These are phyloP conservation scores for Tenualosa ilisha DNA, from an alignment of 2,797 vertebrate genomes.

Conservation along the genomic window DNA sequence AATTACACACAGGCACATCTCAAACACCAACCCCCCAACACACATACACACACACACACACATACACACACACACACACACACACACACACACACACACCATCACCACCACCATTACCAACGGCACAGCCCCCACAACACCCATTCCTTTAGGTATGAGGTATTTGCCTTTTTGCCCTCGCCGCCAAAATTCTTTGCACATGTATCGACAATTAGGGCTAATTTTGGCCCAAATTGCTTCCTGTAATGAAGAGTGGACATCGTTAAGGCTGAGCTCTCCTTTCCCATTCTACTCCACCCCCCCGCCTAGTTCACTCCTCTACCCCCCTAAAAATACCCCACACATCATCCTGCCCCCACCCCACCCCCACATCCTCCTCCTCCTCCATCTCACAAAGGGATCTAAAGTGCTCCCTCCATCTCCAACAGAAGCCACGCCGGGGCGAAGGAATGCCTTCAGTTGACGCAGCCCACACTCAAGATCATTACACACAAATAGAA, in stretches of 20 bases:
- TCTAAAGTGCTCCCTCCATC: conserved; percentile 73
- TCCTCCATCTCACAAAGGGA: conserved; percentile 60
- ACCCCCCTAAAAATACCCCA: conserved; percentile 5
- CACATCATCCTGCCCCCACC: conserved; percentile 22
- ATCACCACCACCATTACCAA: not conserved
- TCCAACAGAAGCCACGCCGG: conserved; percentile 58
- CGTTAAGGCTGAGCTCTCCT: conserved; percentile 69
- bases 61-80: no score
- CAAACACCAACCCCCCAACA: not conserved
- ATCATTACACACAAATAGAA: conserved; percentile 62
- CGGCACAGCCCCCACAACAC: conserved; percentile 23
- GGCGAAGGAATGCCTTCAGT: conserved; percentile 64
- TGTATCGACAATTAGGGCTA: conserved; percentile 75
- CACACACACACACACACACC: no score
- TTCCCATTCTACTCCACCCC: conserved; percentile 38
- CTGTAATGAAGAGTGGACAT: conserved; percentile 72
- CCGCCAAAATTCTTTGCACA: conserved; percentile 73
- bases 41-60: no score
- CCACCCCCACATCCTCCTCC: not conserved
- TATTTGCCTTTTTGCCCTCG: conserved; percentile 59
- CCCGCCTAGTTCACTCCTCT: not conserved
- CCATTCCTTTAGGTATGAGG: conserved; percentile 67
- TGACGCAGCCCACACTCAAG: conserved; percentile 57
- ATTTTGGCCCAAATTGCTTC: conserved; percentile 81
- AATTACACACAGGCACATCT: conserved; percentile 22